phyloP scores from a whole-genome alignment of 2,888 invertebrate genomes.

The Coenonympha arcania region DNA sequence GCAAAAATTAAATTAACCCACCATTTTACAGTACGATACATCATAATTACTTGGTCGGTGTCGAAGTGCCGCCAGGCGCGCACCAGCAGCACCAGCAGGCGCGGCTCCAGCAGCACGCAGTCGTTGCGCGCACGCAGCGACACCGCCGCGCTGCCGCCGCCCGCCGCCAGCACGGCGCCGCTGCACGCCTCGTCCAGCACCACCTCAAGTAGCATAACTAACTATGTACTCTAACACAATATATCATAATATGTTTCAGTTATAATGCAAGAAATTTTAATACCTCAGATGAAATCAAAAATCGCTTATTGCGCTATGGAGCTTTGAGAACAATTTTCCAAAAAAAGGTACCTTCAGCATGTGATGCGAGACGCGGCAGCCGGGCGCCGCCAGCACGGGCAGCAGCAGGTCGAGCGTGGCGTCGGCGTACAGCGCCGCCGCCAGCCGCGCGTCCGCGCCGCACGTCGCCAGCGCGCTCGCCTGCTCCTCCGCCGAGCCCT shows the following conservation, averaged over 20 bases:
- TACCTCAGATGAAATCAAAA: too few relatives aligned
- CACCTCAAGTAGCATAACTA: constrained; percentile 46
- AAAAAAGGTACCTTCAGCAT: constrained; percentile 68
- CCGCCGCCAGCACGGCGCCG: constrained; percentile 52
- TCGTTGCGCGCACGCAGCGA: constrained; percentile 57
- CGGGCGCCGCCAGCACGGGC: too few relatives aligned
- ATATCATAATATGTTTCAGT: too few relatives aligned
- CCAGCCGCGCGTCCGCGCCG: too few relatives aligned
- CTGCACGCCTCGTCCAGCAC: constrained; percentile 80
- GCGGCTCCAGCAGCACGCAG: constrained; percentile 72
- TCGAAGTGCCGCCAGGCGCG: constrained; percentile 73
- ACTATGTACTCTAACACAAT: too few relatives aligned
- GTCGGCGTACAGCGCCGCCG: too few relatives aligned
- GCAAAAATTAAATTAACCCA: too few relatives aligned
- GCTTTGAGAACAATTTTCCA: too few relatives aligned
- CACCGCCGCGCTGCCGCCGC: constrained; percentile 43
- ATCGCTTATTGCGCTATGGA: too few relatives aligned
- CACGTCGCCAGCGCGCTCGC: constrained; percentile 76
- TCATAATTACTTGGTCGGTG: constrained; percentile 30
- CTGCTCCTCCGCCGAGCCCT: constrained; percentile 74
- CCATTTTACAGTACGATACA: neutral
- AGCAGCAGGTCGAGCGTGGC: too few relatives aligned
- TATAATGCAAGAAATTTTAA: too few relatives aligned
- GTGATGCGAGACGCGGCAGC: constrained; percentile 73
- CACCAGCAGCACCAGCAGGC: constrained; percentile 66